These are phyloP conservation scores for Peromyscus attwateri DNA, from an alignment of 2,797 vertebrate genomes.

Conservation along the genomic window DNA sequence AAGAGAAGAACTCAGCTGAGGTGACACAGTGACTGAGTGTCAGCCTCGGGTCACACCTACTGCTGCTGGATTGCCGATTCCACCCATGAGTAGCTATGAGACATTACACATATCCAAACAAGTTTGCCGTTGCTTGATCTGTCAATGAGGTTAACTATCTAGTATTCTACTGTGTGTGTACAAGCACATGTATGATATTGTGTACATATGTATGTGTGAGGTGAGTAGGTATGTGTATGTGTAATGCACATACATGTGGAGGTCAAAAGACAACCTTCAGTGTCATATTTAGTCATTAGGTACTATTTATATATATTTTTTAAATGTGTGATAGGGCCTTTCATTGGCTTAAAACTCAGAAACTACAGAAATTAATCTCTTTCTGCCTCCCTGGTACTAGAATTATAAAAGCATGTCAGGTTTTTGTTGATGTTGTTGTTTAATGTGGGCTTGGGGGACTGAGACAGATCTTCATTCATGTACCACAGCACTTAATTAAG, in stretches of 20 bases:
- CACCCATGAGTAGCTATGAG: background rate
- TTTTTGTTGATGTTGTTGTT: background rate
- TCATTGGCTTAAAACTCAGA: background rate
- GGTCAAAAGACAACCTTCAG: background rate
- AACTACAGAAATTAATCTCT: background rate
- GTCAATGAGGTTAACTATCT: background rate
- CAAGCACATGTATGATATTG: background rate
- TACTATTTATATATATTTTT: background rate
- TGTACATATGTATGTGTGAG: background rate
- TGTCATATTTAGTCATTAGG: background rate
- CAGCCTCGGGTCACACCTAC: background rate
- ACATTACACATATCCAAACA: background rate
- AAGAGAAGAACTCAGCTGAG: accelerated
- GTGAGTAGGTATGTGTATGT: background rate
- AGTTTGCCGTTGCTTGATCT: background rate
- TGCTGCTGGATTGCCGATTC: background rate
- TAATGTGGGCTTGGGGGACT: background rate
- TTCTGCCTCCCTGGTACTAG: background rate
- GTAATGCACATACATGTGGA: background rate
- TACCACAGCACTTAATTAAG: background rate
- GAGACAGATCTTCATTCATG: background rate
- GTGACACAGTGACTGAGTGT: accelerated
- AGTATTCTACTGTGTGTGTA: background rate
- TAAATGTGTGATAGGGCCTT: background rate
- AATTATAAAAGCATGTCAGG: background rate